Base-by-base conservation (phyloP, 2,888 invertebrate species). In the Euclidia mi region DNA sequence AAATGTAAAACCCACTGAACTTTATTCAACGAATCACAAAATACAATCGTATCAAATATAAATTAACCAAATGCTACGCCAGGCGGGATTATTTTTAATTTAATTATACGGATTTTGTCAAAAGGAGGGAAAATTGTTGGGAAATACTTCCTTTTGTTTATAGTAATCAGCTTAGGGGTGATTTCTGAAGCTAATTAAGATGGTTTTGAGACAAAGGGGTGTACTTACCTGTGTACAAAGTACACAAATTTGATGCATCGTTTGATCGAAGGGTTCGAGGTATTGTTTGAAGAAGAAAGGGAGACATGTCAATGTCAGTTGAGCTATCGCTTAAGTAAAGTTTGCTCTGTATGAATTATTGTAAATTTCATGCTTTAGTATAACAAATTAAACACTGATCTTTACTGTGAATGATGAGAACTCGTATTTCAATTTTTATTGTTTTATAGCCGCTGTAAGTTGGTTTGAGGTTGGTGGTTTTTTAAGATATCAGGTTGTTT, bases 71-170 rank as follows among this genome's bases (percentile, higher is more conserved):
- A 61, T 49, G 43, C 49, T 42, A 56, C 12, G 56, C 38, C 37
- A 58, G 35, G 35, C 50, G 53, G 49, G 52, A 63, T 74, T 78
- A 64, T 69, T 71, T 71, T 59, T 43, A 65, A 76, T 71, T 72
- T 63, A 67, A 78, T 76, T 70, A 76, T 53, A 44, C 43, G 47
- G 62, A 64, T 61, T 31, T 70, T 74, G 70, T 70, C 70, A 71
- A 69, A 65, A 52, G 52, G 41, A 48, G 43, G 41, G n/a, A n/a
- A n/a, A 58, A 45, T 47, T 49, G 51, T 34, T 12, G 32, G 40
- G 37, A 47, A 61, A 57, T 71, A 60, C 59, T 58, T 64, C 47
- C 64, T 46, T 34, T 76, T 72, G 73, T 77, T 78, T 67, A 43
- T 63, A 48, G 46, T 71, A 71, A 78, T 73, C 73, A 58, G 57